These are phyloP conservation scores for Halyomorpha halys DNA, from an alignment of 1,140 invertebrate genomes.

Conservation along the genomic window DNA sequence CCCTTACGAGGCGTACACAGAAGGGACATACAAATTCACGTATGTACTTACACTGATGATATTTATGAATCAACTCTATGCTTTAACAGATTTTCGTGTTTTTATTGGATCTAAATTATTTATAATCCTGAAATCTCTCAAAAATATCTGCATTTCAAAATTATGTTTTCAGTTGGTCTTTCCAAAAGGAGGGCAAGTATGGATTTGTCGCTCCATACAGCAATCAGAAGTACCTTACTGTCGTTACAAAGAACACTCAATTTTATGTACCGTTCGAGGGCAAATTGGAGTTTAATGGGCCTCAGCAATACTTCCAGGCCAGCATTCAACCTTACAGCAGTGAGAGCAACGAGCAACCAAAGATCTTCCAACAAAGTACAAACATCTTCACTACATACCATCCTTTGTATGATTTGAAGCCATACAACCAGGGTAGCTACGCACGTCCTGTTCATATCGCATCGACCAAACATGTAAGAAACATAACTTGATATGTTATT, in stretches of 20 bases:
- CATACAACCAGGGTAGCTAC: constrained; percentile 36
- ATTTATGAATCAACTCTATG: no score
- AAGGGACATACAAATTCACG: constrained; percentile 39
- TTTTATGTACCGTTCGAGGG: constrained; percentile 42
- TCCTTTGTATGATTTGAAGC: constrained; percentile 41
- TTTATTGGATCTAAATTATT: no score
- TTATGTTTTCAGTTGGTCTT: constrained; percentile 32
- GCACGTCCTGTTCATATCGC: constrained; percentile 33
- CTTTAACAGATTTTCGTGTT: no score
- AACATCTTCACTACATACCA: constrained; percentile 47
- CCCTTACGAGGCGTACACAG: constrained; percentile 34
- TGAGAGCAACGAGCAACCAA: constrained; percentile 36
- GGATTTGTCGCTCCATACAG: constrained; percentile 52
- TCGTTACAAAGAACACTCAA: constrained; percentile 46
- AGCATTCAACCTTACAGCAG: constrained; percentile 38
- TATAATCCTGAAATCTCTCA: neutral
- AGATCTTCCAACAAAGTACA: constrained; percentile 43
- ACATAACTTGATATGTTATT: neutral
- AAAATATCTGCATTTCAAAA: neutral
- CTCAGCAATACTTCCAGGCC: constrained; percentile 37
- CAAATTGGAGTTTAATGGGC: constrained; percentile 37
- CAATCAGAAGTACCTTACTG: constrained; percentile 45
- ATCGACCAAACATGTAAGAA: constrained; percentile 32
- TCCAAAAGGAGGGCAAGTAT: constrained; percentile 43
- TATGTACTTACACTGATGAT: constrained; percentile 10